These are phyloP conservation scores for Taxidea taxus DNA, from an alignment of 2,113 vertebrate species.

Conservation along the genomic window DNA sequence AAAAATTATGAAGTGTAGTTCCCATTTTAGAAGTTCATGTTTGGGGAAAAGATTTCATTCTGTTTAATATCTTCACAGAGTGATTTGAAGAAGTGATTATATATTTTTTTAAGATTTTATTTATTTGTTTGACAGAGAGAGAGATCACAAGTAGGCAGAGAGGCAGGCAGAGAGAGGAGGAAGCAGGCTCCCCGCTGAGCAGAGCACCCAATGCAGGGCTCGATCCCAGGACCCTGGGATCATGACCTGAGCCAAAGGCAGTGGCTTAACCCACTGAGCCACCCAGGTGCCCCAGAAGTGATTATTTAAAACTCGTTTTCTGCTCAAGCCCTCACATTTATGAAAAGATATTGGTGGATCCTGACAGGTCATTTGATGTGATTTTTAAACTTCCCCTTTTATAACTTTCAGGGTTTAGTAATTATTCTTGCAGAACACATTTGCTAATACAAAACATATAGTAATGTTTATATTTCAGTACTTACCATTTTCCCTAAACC, in stretches of 20 bases:
- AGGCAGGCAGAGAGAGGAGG: too few species aligned
- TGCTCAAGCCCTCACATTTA: background rate
- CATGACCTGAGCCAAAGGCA: too few species aligned
- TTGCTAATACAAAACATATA: background rate
- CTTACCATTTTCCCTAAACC: background rate
- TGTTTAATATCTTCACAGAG: background rate
- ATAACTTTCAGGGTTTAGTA: background rate
- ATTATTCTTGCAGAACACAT: background rate
- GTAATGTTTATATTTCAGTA: background rate
- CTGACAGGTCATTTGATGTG: background rate
- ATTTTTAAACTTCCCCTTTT: background rate
- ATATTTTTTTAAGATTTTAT: too few species aligned
- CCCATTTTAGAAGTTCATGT: background rate
- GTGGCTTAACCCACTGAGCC: too few species aligned
- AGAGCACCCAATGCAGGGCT: too few species aligned
- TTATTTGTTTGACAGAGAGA: too few species aligned
- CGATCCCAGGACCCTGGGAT: too few species aligned
- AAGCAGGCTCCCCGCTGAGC: too few species aligned
- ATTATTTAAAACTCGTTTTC: constrained; percentile 29
- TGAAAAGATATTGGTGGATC: background rate
- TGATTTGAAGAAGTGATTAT: background rate
- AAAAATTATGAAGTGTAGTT: background rate
- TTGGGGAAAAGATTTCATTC: background rate
- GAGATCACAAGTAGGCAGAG: too few species aligned
- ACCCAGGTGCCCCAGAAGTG: background rate